Conservation (phyloP, 2,113 vertebrate species). For the Meles meles region DNA sequence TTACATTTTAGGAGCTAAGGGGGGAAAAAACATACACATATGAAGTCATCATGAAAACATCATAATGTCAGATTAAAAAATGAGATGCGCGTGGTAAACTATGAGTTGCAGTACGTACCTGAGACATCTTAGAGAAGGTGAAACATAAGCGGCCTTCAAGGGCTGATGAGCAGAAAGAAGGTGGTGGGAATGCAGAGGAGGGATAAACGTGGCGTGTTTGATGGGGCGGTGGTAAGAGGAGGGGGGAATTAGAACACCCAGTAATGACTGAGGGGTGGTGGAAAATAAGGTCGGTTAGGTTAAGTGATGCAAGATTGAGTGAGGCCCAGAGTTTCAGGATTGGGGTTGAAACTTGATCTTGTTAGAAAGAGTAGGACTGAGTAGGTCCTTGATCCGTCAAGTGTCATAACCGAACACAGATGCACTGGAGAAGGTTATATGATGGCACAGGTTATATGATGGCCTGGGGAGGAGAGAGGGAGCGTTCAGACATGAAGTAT, state of each 20-base stretch:
- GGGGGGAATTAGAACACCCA: neutral
- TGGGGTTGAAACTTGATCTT: neutral
- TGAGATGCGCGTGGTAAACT: neutral
- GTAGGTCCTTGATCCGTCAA: neutral
- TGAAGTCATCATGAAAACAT: neutral
- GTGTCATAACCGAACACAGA: neutral
- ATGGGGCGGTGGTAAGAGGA: neutral
- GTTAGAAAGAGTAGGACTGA: neutral
- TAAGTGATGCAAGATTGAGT: neutral
- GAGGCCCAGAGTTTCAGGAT: neutral
- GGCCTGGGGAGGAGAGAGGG: neutral
- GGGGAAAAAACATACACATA: neutral
- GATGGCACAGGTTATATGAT: neutral
- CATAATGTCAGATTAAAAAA: neutral
- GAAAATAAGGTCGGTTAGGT: neutral
- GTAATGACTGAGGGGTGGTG: neutral
- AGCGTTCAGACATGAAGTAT: neutral
- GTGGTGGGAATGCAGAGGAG: too few relatives aligned
- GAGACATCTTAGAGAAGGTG: neutral
- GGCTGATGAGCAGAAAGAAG: neutral
- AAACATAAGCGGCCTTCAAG: neutral
- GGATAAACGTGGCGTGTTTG: neutral
- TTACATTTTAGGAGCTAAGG: neutral
- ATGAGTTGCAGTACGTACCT: neutral
- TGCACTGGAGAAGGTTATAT: neutral